Base-by-base conservation (phyloP, 2,888 invertebrate genomes). In the Hemithea aestivaria region DNA sequence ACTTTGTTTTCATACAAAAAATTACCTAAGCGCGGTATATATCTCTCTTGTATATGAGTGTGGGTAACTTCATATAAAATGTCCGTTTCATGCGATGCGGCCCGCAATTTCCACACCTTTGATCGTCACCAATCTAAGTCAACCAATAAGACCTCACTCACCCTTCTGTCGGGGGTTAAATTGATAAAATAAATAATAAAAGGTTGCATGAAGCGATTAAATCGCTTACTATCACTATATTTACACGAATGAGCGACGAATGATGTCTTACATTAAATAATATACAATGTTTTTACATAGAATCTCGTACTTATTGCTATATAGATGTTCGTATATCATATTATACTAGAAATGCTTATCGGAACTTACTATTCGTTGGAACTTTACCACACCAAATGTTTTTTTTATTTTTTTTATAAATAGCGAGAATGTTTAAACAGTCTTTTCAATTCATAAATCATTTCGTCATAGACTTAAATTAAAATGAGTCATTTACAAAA, bases 221-320 rank as follows among this genome's bases (percentile, higher is more conserved):
- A 83, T 81, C 66, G 78, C 79, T 53, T 50, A 62, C 61, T 69
- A 66, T 47, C 36, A 46, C 73, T 80, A 80, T 83, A 84, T 83
- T 60, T 83, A 84, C 82, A 83, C 11, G 48, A 41, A 68, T 72
- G 78, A 78, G 73, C 71, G 55, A 69, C 56, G 62, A 61, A 10
- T 23, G 20, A 20, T 25, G 55, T 51, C 64, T 69, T 69, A 66
- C 10, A 31, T 16, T 37, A 57, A 53, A 55, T 57, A 46, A 49
- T 66, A 66, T 75, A 80, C 74, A 80, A 54, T 60, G 62, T 53
- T 69, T 67, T 76, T 25, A 39, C 16, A 53, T 47, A 16, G 51
- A 66, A 64, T 68, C 65, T 68, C 66, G 53, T 51, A 48, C 49
- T 62, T 70, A 73, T 66, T 59, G 49, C 62, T 74, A 71, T 60